Evolutionary conservation across 2,797 vertebrate species (phyloP).

Genomic region (Crossoptilon crossoptilon): DNA sequence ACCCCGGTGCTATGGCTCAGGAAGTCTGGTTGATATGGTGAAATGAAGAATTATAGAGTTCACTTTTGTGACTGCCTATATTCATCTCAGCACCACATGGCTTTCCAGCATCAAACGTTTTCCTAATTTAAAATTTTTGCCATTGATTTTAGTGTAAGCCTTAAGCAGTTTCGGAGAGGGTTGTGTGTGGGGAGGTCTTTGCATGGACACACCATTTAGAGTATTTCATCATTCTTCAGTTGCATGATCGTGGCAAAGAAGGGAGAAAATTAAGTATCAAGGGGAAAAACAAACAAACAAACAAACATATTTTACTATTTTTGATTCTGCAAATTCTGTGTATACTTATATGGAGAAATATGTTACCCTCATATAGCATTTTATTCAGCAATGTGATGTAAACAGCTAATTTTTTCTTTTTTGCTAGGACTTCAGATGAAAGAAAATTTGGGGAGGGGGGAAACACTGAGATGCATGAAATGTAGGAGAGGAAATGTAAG

Average conservation of each 20-base stretch:
- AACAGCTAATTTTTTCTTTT: slow-evolving; percentile 49
- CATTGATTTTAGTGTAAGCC: not conserved
- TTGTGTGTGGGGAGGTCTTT: rapidly evolving
- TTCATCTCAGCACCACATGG: not conserved
- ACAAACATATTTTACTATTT: not conserved
- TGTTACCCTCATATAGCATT: not conserved
- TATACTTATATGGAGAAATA: not conserved
- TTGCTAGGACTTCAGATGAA: slow-evolving; percentile 42
- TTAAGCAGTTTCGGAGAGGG: not conserved
- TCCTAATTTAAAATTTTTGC: not conserved
- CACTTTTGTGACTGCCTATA: not conserved
- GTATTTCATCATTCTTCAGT: not conserved
- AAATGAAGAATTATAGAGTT: not conserved
- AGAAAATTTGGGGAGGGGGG: not conserved
- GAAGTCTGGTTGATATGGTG: not conserved
- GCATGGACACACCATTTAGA: rapidly evolving
- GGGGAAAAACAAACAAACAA: not conserved
- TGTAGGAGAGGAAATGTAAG: slow-evolving; percentile 65
- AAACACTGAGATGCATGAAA: slow-evolving; percentile 56
- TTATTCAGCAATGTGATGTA: slow-evolving; percentile 21
- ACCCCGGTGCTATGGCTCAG: not conserved
- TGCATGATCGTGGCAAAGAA: not conserved
- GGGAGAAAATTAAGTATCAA: not conserved
- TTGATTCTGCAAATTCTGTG: not conserved
- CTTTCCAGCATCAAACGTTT: not conserved